These are phyloP conservation scores for Spodoptera exigua DNA, from an alignment of 2,888 invertebrate genomes.

Conservation along the genomic window DNA sequence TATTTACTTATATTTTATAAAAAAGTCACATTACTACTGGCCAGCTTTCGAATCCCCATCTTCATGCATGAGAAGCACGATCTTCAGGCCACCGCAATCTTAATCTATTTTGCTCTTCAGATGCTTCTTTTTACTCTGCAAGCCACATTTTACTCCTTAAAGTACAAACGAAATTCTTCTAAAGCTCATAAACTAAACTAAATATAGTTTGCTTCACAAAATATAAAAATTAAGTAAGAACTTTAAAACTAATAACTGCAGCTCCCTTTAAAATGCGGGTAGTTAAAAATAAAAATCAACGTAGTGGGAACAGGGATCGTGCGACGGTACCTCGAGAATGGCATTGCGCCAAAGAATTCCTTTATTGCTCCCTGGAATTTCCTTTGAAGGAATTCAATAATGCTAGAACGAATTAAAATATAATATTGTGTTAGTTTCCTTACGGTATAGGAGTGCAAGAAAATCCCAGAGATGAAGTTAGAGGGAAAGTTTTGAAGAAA, in stretches of 20 bases:
- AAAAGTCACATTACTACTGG: no score
- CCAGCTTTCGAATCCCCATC: no score
- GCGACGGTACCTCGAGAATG: conserved; percentile 63
- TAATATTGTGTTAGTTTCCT: conserved; percentile 61
- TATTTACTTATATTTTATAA: no score
- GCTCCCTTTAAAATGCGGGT: conserved; percentile 39
- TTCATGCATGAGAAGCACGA: no score
- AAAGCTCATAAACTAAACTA: not conserved
- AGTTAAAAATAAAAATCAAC: conserved; percentile 59
- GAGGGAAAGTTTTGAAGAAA: not conserved
- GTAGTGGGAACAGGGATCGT: conserved; percentile 27
- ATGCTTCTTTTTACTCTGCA: no score
- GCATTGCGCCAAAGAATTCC: conserved; percentile 80
- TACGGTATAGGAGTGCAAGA: conserved; percentile 8
- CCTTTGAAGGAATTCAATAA: conserved; percentile 78
- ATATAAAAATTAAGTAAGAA: conserved; percentile 12
- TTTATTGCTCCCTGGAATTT: conserved; percentile 78
- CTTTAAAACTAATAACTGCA: conserved; percentile 28
- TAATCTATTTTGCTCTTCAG: no score
- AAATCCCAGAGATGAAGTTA: not conserved
- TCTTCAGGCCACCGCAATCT: no score
- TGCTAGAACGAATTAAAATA: conserved; percentile 73
- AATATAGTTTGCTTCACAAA: not conserved
- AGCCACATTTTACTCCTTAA: no score
- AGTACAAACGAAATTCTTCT: no score